phyloP scores from a whole-genome alignment of 2,888 invertebrate species.

The Pecten maximus region DNA sequence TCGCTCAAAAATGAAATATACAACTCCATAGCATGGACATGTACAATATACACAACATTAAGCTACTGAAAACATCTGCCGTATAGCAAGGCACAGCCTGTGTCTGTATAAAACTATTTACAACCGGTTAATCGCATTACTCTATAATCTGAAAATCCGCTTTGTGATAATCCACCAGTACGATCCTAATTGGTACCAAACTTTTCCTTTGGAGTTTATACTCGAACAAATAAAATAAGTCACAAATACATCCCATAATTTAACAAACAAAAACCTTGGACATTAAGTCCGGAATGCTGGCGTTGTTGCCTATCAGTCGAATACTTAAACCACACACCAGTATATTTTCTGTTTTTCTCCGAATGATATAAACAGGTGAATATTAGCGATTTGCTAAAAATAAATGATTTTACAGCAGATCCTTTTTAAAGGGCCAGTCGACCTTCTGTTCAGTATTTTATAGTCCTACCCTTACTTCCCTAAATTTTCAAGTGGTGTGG shows the following conservation, averaged over 20 bases:
- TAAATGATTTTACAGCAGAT: not conserved
- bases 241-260: not conserved
- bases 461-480: not conserved
- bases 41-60: no score
- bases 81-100: not conserved
- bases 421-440: not conserved
- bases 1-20: no score
- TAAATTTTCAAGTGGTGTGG: constrained; percentile 23
- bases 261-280: not conserved
- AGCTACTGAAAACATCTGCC: not conserved
- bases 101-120: not conserved
- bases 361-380: not conserved
- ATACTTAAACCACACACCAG: not conserved
- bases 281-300: not conserved
- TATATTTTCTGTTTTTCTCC: not conserved
- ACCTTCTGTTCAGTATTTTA: not conserved
- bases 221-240: not conserved
- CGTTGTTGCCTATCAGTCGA: not conserved
- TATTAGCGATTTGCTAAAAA: not conserved
- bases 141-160: not conserved
- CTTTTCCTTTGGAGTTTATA: not conserved
- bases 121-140: not conserved
- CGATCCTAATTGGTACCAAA: not conserved
- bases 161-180: not conserved
- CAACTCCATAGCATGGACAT: no score